Conservation (phyloP, 2,113 vertebrate genomes). For the Nothocercus julius region DNA sequence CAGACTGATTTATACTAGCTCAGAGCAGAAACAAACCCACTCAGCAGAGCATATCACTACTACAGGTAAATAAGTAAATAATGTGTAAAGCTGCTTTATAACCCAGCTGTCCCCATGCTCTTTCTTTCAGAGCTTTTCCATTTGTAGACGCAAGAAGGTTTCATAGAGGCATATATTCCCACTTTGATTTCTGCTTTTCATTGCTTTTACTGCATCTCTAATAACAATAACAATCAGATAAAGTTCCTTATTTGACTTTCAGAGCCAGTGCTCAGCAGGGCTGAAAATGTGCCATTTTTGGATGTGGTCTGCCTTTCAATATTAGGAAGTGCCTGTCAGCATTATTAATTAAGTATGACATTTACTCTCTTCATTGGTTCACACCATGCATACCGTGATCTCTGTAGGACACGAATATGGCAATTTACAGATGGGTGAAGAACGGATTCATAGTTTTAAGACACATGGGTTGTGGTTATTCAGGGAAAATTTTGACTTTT, state of each 20-base stretch:
- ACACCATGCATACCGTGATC: background rate
- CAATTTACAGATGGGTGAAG: background rate
- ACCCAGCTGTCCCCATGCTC: background rate
- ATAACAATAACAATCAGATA: background rate
- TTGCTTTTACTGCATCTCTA: background rate
- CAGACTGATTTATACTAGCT: background rate
- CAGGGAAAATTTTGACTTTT: background rate
- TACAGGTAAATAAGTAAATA: background rate
- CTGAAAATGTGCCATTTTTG: background rate
- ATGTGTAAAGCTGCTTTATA: background rate
- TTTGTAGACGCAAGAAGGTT: background rate
- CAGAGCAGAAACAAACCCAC: background rate
- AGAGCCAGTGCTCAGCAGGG: background rate
- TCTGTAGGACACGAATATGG: background rate
- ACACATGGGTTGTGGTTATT: background rate
- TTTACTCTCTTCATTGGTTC: background rate
- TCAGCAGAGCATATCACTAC: background rate
- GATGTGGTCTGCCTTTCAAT: background rate
- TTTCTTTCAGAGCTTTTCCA: background rate
- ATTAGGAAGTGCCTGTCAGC: background rate
- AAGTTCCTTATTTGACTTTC: conserved; percentile 9
- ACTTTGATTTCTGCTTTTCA: background rate
- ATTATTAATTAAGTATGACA: background rate
- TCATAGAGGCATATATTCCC: background rate
- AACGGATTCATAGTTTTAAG: background rate